phyloP scores from a whole-genome alignment of 2,797 vertebrate species.

The Australoheros facetus region DNA sequence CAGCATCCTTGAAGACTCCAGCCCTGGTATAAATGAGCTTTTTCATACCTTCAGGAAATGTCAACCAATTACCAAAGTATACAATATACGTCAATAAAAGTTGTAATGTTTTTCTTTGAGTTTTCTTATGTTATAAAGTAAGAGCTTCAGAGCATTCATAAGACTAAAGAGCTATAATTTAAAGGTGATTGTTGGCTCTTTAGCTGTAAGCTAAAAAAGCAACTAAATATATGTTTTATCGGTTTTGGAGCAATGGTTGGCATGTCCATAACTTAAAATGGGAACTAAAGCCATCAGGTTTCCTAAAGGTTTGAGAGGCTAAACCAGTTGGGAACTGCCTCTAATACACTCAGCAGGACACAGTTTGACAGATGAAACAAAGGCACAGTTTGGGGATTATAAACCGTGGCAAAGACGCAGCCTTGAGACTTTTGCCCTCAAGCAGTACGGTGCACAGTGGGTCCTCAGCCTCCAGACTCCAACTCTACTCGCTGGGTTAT shows the following conservation, averaged over 20 bases:
- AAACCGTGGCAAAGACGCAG: slow-evolving; percentile 31
- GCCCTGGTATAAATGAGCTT: not conserved
- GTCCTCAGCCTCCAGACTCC: slow-evolving; percentile 37
- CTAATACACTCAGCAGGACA: slow-evolving; percentile 41
- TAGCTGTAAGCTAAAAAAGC: slow-evolving; percentile 16
- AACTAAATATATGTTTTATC: slow-evolving; percentile 18
- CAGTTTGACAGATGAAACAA: slow-evolving; percentile 57
- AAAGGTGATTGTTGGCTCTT: slow-evolving; percentile 24
- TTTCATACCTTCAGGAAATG: not conserved
- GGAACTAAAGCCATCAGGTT: slow-evolving; percentile 15
- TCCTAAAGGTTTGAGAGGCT: slow-evolving; percentile 30
- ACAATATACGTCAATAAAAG: not conserved
- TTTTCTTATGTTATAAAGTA: not conserved
- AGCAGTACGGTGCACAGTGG: slow-evolving; percentile 47
- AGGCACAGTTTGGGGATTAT: slow-evolving; percentile 47
- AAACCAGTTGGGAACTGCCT: slow-evolving; percentile 35
- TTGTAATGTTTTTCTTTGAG: not conserved
- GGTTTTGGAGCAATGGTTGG: slow-evolving; percentile 27
- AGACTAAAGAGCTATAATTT: slow-evolving; percentile 16
- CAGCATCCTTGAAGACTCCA: slow-evolving; percentile 22
- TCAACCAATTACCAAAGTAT: slow-evolving; percentile 1
- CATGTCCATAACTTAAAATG: slow-evolving; percentile 23
- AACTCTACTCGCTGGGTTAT: slow-evolving; percentile 32
- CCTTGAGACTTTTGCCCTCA: slow-evolving; percentile 55
- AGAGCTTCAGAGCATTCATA: slow-evolving; percentile 1